Percentiles rank a stretch among this genome's conserved stretches.
Evolutionary conservation across 2,113 vertebrate species (phyloP).

Genomic region (Passer domesticus): DNA sequence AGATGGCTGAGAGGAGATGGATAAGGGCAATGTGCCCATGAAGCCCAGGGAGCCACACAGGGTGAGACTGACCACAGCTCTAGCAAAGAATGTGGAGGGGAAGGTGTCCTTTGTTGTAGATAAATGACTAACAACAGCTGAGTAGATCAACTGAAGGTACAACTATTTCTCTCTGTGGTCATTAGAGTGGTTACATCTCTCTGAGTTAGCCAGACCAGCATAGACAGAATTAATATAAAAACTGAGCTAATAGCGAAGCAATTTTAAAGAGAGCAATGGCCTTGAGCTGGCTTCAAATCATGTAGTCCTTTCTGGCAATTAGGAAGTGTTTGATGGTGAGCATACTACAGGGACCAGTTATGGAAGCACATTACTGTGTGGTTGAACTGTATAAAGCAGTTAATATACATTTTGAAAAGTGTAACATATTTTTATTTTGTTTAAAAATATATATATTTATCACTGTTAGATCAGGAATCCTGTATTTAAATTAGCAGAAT

Average conservation of each 20-base stretch:
- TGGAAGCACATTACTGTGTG: not conserved
- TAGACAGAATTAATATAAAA: not conserved
- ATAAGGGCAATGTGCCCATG: accelerated
- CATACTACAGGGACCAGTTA: not conserved
- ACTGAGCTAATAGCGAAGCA: not conserved
- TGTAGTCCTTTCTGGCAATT: not conserved
- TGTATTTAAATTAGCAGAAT: not conserved
- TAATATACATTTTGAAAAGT: not conserved
- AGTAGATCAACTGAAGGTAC: not conserved
- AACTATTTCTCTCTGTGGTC: not conserved
- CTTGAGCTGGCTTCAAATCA: not conserved
- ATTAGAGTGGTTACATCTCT: not conserved
- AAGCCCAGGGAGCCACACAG: not conserved
- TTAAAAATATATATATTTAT: not conserved
- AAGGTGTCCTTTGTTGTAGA: not conserved
- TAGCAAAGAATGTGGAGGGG: not conserved
- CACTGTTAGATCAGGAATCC: not conserved
- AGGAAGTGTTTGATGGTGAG: not conserved
- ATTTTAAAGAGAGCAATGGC: not conserved
- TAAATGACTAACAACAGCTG: not conserved
- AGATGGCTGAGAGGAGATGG: not conserved
- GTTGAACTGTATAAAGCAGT: not conserved
- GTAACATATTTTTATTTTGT: not conserved
- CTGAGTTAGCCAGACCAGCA: not conserved
- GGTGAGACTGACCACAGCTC: not conserved